Base-by-base conservation (phyloP, 2,797 vertebrate genomes). In the Antrozous pallidus region DNA sequence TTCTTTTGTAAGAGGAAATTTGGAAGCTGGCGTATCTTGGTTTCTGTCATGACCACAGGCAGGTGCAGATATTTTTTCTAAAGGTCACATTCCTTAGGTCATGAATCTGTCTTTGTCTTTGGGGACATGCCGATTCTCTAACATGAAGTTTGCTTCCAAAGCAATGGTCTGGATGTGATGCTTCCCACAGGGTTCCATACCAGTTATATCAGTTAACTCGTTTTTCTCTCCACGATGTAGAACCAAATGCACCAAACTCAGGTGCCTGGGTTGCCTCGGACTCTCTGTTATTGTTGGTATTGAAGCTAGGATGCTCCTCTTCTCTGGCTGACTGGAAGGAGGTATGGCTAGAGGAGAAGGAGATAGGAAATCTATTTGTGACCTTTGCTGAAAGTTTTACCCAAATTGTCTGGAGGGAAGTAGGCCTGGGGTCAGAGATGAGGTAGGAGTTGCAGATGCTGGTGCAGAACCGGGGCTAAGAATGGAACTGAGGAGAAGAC, bases 1-100 rank as follows among this genome's bases (percentile, higher is more conserved):
- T 95, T 56, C 69, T 73, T 95, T 88, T 33, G 36, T 93, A 93
- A 88, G 42, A 96, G 93, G 86, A 95, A 95, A 88, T 82, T 51
- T 92, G 67, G 42, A 91, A 61, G 47, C 38, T 70, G 58, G 56
- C 84, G 17, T 96, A 69, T 79, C 81, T 90, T 81, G 71, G 65
- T 87, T 94, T 61, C 67, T 88, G 45, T 87, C 51, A 38, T 73
- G 69, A 70, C 56, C 17, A 67, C 51, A 92, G 49, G 84, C 93
- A 93, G 65, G 71, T 77, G 38, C 40, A n/a, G n/a, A 11, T n/a
- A 3, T 73, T 33, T 61, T 93, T 65, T 47, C 45, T 24, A 67
- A 96, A 94, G 87, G 77, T 83, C 94, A 81, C 80, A 81, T 70
- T 74, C 85, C 49, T 75, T 45, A 71, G 70, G 58, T 36, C 49